Conservation (phyloP, 2,888 invertebrate genomes). For the Heterodera filipjevi region DNA sequence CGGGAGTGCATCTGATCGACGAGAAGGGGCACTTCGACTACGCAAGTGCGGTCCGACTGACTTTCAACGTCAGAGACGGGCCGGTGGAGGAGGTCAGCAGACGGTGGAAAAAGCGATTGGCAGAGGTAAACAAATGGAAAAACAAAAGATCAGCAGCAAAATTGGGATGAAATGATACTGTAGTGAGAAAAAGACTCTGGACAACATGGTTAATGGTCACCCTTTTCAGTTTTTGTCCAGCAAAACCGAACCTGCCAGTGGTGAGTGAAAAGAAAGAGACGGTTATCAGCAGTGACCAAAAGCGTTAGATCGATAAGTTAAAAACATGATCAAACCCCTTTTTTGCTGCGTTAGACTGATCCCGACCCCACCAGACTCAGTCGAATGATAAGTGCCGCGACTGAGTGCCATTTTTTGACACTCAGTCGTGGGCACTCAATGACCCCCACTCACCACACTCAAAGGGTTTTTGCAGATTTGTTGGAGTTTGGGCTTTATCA, state of each 20-base stretch:
- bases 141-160: not conserved
- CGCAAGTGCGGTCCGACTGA: conserved; percentile 59
- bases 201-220: not conserved
- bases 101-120: conserved; percentile 55
- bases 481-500: conserved; percentile 62
- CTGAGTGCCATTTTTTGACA: too few species aligned
- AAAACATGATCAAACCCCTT: too few species aligned
- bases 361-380: too few species aligned
- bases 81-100: conserved; percentile 50
- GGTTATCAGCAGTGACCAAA: too few species aligned
- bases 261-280: conserved; percentile 39
- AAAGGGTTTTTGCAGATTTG: conserved; percentile 45
- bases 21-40: conserved; percentile 63
- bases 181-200: not conserved
- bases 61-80: conserved; percentile 61
- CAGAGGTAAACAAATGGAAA: conserved; percentile 32
- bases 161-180: not conserved
- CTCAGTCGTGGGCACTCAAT: too few species aligned
- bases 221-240: conserved; percentile 48
- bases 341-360: too few species aligned
- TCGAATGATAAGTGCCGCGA: too few species aligned
- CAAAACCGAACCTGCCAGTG: conserved; percentile 54
- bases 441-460: too few species aligned
- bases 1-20: conserved; percentile 56
- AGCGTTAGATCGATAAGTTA: too few species aligned